These are phyloP conservation scores for Stegastes partitus DNA, from an alignment of 2,113 vertebrate genomes.

Conservation along the genomic window DNA sequence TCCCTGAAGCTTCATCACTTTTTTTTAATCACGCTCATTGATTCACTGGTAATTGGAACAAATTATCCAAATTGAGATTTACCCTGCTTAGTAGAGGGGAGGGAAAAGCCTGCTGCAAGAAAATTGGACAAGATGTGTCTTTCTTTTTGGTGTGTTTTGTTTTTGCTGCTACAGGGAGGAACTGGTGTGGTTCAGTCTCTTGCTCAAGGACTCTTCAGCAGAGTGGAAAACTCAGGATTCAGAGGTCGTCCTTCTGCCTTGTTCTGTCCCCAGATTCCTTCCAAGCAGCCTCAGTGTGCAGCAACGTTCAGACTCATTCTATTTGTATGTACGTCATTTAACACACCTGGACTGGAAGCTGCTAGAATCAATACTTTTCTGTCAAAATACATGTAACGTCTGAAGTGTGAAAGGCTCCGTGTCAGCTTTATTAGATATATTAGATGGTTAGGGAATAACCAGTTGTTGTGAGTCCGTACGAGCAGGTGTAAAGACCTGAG, in stretches of 20 bases:
- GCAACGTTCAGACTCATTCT: too few species aligned
- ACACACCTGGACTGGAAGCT: too few species aligned
- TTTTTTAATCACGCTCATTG: background rate
- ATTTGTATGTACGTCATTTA: too few species aligned
- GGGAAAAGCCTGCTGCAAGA: background rate
- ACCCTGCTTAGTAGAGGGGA: background rate
- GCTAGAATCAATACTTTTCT: too few species aligned
- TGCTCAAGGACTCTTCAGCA: background rate
- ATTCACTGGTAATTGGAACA: slow-evolving; percentile 25
- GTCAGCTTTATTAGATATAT: too few species aligned
- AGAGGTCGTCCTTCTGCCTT: background rate
- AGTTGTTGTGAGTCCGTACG: too few species aligned
- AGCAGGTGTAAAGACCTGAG: too few species aligned
- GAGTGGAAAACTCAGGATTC: background rate
- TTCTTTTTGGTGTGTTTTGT: too few species aligned
- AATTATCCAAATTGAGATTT: slow-evolving; percentile 23
- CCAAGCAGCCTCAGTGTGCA: too few species aligned
- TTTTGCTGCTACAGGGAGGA: background rate
- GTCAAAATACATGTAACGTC: too few species aligned
- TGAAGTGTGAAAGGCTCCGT: too few species aligned
- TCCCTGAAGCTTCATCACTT: background rate
- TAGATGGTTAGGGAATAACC: too few species aligned
- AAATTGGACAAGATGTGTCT: background rate
- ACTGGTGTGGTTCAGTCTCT: background rate
- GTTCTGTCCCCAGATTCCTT: background rate